These are phyloP conservation scores for Suillia variegata DNA, from an alignment of 2,888 invertebrate species.

Conservation along the genomic window DNA sequence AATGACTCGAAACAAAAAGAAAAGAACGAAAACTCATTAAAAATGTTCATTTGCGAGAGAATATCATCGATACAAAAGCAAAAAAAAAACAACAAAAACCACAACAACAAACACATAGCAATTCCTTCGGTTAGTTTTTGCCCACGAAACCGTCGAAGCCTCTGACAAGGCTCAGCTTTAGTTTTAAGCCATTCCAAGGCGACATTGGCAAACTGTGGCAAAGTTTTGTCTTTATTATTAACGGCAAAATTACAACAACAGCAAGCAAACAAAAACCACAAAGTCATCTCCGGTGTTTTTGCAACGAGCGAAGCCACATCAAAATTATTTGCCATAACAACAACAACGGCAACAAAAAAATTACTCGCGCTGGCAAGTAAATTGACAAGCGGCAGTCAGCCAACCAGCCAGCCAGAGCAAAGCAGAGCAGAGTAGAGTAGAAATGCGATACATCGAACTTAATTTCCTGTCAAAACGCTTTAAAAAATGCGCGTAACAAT, in stretches of 20 bases:
- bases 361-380: conserved; percentile 33
- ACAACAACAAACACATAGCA: neutral
- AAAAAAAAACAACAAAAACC: neutral
- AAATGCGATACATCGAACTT: conserved; percentile 49
- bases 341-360: conserved; percentile 21
- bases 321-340: conserved; percentile 27
- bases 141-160: too few relatives aligned
- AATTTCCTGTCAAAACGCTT: conserved; percentile 54
- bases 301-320: conserved; percentile 42
- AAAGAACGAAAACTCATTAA: conserved; percentile 25
- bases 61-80: conserved; percentile 1
- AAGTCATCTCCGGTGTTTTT: conserved; percentile 56
- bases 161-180: neutral
- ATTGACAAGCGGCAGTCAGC: too few relatives aligned
- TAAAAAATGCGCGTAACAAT: conserved; percentile 7
- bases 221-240: conserved; percentile 38
- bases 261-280: conserved; percentile 51
- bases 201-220: conserved; percentile 14
- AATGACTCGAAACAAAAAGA: conserved; percentile 15
- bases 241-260: too few relatives aligned
- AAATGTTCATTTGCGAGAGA: conserved; percentile 25
- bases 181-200: neutral
- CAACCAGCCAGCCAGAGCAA: too few relatives aligned
- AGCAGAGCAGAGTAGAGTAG: too few relatives aligned
- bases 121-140: too few relatives aligned